Conservation (phyloP, 2,888 invertebrate species). For the Apeira syringaria region DNA sequence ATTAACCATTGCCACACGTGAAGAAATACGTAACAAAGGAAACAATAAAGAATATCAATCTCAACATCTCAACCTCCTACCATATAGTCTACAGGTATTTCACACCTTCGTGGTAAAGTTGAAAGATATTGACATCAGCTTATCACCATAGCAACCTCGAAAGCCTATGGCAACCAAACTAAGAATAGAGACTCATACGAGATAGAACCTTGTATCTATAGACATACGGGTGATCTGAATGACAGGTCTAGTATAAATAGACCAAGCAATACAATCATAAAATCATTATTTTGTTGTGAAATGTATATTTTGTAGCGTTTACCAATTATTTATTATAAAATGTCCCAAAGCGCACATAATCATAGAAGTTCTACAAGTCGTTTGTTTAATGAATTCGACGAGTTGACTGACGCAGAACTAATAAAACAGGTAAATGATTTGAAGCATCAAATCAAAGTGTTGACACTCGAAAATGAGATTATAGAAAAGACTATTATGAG, state of each 20-base stretch:
- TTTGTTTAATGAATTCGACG: slow-evolving; percentile 48
- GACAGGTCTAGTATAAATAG: neutral
- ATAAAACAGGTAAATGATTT: slow-evolving; percentile 57
- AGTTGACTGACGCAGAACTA: slow-evolving; percentile 59
- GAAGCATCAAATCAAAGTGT: slow-evolving; percentile 52
- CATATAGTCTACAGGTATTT: neutral
- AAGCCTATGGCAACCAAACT: slow-evolving; percentile 11
- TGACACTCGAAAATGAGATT: slow-evolving; percentile 78
- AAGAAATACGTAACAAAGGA: no score
- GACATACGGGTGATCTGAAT: neutral
- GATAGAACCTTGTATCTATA: slow-evolving; percentile 16
- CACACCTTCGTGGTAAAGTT: slow-evolving; percentile 8
- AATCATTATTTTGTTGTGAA: neutral
- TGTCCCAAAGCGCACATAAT: slow-evolving; percentile 28
- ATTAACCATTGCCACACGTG: no score
- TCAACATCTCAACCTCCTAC: no score
- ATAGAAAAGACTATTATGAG: slow-evolving; percentile 73
- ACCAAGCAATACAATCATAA: neutral
- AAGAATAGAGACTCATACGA: slow-evolving; percentile 2
- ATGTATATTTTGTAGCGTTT: neutral
- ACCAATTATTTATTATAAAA: slow-evolving; percentile 20
- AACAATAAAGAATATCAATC: no score
- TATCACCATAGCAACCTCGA: slow-evolving; percentile 7
- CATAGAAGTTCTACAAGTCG: slow-evolving; percentile 57
- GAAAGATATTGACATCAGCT: neutral